Conservation (phyloP, 2,888 invertebrate genomes). For the Acanthopleura granulata region DNA sequence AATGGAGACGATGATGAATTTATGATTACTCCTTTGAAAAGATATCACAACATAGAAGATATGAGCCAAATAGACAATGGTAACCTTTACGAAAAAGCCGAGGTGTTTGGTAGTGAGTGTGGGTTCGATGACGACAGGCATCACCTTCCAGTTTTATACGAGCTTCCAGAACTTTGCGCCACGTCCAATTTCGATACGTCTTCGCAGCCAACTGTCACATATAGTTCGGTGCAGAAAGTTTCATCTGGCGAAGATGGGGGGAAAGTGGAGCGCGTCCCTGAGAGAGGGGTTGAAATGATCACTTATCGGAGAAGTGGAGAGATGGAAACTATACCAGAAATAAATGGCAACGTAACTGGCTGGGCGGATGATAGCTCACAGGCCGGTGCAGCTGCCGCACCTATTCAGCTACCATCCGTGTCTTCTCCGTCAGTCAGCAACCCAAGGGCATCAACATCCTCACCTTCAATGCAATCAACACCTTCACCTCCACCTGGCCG, state of each 20-base stretch:
- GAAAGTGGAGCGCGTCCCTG: neutral
- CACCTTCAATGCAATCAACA: slow-evolving; percentile 30
- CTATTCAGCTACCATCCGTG: neutral
- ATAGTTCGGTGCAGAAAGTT: neutral
- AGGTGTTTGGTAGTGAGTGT: slow-evolving; percentile 1
- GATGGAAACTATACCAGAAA: neutral
- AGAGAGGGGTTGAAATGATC: neutral
- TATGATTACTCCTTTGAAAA: slow-evolving; percentile 40
- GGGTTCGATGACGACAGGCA: slow-evolving; percentile 23
- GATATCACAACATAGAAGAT: slow-evolving; percentile 63
- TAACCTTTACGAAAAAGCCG: slow-evolving; percentile 25
- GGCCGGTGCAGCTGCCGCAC: neutral
- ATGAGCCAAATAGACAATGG: slow-evolving; percentile 55
- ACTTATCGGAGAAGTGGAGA: neutral
- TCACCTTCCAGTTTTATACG: neutral
- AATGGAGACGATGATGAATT: slow-evolving; percentile 32
- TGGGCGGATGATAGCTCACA: slow-evolving; percentile 4
- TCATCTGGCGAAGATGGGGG: neutral
- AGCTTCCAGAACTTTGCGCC: slow-evolving; percentile 14
- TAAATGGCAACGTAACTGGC: slow-evolving; percentile 13
- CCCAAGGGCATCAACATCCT: slow-evolving; percentile 9
- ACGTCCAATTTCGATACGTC: slow-evolving; percentile 15
- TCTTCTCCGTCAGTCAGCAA: neutral
- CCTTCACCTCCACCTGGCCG: slow-evolving; percentile 38
- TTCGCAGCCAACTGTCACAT: neutral